phyloP scores from a whole-genome alignment of 2,888 invertebrate genomes.

The Acanthosepion esculentum region DNA sequence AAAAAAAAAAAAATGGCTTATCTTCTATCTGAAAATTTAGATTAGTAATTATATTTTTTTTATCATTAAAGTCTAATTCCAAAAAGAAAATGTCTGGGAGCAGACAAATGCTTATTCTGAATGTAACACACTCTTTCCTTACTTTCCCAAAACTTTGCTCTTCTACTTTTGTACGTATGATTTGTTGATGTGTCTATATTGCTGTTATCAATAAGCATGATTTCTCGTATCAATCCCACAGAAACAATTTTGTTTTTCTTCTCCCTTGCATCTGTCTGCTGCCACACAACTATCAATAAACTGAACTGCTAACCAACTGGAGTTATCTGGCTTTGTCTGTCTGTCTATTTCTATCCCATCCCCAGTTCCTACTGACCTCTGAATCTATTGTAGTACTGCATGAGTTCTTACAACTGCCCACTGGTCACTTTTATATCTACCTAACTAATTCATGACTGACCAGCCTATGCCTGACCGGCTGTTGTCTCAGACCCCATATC shows the following conservation, averaged over 20 bases:
- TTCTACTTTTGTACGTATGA: neutral
- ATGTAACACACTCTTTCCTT: neutral
- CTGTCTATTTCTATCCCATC: neutral
- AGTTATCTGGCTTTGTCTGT: slow-evolving; percentile 20
- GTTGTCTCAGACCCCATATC: slow-evolving; percentile 20
- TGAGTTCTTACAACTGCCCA: slow-evolving; percentile 40
- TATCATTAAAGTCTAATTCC: neutral
- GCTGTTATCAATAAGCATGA: neutral
- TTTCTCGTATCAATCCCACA: slow-evolving; percentile 10
- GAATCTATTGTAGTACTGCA: slow-evolving; percentile 43
- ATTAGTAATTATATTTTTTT: slow-evolving; percentile 6
- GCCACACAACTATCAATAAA: slow-evolving; percentile 12
- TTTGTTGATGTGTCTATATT: neutral
- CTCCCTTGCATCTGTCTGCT: slow-evolving; percentile 9
- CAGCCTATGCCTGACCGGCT: neutral
- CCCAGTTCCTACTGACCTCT: neutral
- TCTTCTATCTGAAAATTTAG: neutral
- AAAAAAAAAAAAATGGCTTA: neutral
- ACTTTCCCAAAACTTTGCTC: neutral
- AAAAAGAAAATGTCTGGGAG: neutral
- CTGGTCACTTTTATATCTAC: neutral
- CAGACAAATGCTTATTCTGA: slow-evolving; percentile 33
- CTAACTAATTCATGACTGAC: neutral
- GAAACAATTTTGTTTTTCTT: neutral
- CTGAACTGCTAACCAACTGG: neutral